phyloP scores from a whole-genome alignment of 2,113 vertebrate genomes.

The Pteruthius melanotis region DNA sequence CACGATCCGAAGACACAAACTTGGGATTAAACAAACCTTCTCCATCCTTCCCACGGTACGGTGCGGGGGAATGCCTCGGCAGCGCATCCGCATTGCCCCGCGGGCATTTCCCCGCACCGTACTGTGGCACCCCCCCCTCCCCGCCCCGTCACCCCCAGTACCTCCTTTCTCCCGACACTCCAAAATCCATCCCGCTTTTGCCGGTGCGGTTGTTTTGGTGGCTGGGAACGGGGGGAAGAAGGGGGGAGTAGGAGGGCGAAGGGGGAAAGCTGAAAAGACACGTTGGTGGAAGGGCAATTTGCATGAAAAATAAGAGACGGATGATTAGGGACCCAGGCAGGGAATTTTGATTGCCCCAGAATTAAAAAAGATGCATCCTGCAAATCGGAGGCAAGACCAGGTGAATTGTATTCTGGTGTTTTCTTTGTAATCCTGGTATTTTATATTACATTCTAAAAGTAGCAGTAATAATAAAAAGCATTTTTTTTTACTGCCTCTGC shows the following conservation, averaged over 20 bases:
- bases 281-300: slow-evolving; percentile 65
- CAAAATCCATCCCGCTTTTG: slow-evolving; percentile 22
- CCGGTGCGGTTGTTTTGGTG: not conserved
- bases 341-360: slow-evolving; percentile 69
- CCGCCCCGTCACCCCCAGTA: not conserved
- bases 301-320: slow-evolving; percentile 73
- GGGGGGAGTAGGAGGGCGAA: slow-evolving; percentile 31
- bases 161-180: slow-evolving; percentile 18
- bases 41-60: not conserved
- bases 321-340: slow-evolving; percentile 69
- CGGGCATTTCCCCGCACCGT: not conserved
- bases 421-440: slow-evolving; percentile 37
- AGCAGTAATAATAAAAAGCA: slow-evolving; percentile 1
- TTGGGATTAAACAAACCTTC: not conserved
- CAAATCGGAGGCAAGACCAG: slow-evolving; percentile 34
- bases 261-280: slow-evolving; percentile 37
- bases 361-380: slow-evolving; percentile 55
- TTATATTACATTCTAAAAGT: slow-evolving; percentile 60
- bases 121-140: not conserved
- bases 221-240: not conserved
- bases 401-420: slow-evolving; percentile 60
- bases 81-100: not conserved
- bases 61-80: not conserved
- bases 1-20: not conserved
- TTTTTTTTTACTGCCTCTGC: slow-evolving; percentile 32